Percentiles rank a stretch among this genome's conserved stretches.
phyloP scores from a whole-genome alignment of 2,797 vertebrate species.

The Tokudaia tokunoshimensis region DNA sequence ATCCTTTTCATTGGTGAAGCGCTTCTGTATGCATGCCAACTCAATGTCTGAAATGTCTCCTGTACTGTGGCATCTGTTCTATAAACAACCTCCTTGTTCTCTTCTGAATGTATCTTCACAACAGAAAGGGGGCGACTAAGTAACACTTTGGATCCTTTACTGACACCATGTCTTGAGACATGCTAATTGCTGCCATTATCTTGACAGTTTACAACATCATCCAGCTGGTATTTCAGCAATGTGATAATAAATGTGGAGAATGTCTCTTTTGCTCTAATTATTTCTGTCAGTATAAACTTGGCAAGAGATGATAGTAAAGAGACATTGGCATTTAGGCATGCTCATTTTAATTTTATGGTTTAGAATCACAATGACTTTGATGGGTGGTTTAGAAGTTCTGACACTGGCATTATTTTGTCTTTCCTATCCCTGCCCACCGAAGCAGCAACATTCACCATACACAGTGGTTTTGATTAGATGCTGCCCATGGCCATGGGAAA shows the following conservation, averaged over 20 bases:
- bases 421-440: constrained; percentile 41
- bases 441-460: constrained; percentile 21
- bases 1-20: constrained; percentile 9
- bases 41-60: not conserved
- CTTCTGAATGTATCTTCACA: constrained; percentile 45
- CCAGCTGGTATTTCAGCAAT: constrained; percentile 72
- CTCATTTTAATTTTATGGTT: constrained; percentile 72
- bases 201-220: constrained; percentile 67
- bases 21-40: not conserved
- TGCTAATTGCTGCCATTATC: constrained; percentile 55
- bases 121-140: constrained; percentile 20
- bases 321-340: constrained; percentile 49
- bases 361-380: constrained; percentile 53
- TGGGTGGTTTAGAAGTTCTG: constrained; percentile 63
- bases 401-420: constrained; percentile 34
- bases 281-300: constrained; percentile 75
- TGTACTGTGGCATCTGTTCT: constrained; percentile 8
- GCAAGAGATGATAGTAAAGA: constrained; percentile 70
- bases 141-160: constrained; percentile 33
- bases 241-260: constrained; percentile 73
- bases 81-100: not conserved
- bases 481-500: not conserved
- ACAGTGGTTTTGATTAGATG: constrained; percentile 49
- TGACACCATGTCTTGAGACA: constrained; percentile 59
- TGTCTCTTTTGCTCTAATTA: constrained; percentile 68